Percentiles rank a stretch among this genome's conserved stretches.
Conservation (phyloP, 2,113 vertebrate species). For the Pelobates fuscus region DNA sequence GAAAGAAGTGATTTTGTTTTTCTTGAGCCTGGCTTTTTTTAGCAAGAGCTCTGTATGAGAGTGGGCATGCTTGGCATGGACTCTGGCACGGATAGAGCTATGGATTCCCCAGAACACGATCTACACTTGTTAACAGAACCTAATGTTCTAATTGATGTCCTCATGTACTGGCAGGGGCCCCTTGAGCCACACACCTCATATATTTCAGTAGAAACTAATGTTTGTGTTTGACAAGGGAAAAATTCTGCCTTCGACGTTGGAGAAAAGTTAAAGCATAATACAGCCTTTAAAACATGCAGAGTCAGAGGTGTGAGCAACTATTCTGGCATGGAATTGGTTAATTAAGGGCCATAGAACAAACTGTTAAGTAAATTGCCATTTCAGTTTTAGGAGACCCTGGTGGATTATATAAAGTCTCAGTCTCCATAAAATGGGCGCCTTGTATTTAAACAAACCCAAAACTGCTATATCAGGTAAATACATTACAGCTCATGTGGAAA, state of each 20-base stretch:
- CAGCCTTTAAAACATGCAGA: too few species aligned
- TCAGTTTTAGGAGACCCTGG: too few species aligned
- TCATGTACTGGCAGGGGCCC: slow-evolving; percentile 8
- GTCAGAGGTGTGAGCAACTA: too few species aligned
- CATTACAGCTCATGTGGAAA: too few species aligned
- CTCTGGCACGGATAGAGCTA: not conserved
- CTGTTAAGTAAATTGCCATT: too few species aligned
- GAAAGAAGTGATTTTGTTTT: slow-evolving; percentile 16
- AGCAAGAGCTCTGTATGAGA: slow-evolving; percentile 1
- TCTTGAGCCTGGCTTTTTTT: slow-evolving; percentile 16
- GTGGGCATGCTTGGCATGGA: slow-evolving; percentile 40
- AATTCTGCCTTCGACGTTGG: slow-evolving; percentile 6
- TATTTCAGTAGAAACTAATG: slow-evolving; percentile 9
- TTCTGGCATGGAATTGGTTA: too few species aligned
- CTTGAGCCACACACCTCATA: not conserved
- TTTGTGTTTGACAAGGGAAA: slow-evolving; percentile 12
- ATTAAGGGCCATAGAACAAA: too few species aligned
- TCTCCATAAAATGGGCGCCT: too few species aligned
- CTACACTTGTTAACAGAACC: slow-evolving; percentile 23
- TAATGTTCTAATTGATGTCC: slow-evolving; percentile 16
- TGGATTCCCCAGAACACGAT: slow-evolving; percentile 38
- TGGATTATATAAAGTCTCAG: too few species aligned
- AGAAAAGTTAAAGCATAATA: not conserved
- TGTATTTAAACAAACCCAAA: too few species aligned
- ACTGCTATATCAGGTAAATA: too few species aligned